Evolutionary conservation across 2,888 invertebrate species (phyloP).

Genomic region (Lasioglossum oenotherae): DNA sequence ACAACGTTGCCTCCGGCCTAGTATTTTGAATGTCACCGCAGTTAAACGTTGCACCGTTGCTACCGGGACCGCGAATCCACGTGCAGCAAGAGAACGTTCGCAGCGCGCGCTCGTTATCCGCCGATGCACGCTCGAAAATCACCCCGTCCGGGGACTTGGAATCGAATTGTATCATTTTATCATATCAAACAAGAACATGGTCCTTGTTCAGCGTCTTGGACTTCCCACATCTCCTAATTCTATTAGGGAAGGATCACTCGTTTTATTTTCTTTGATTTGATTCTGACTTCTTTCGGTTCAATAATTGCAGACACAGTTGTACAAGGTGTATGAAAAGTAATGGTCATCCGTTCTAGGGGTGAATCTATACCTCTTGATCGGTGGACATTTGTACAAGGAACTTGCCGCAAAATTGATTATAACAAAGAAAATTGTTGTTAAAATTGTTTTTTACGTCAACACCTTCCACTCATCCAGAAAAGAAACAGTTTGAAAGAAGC

Average conservation of each 20-base stretch:
- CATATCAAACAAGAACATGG: too few relatives aligned
- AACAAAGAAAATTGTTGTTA: too few relatives aligned
- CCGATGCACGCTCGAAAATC: not conserved
- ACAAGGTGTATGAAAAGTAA: too few relatives aligned
- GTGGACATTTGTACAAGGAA: too few relatives aligned
- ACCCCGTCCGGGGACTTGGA: not conserved
- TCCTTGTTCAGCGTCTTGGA: too few relatives aligned
- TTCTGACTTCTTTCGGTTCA: not conserved
- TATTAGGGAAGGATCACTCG: not conserved
- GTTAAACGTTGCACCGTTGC: conserved; percentile 58
- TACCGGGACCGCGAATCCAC: conserved; percentile 10
- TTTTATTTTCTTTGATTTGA: not conserved
- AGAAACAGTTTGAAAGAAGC: too few relatives aligned
- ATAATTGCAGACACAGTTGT: not conserved
- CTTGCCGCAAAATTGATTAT: too few relatives aligned
- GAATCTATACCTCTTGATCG: too few relatives aligned
- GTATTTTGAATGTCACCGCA: conserved; percentile 72
- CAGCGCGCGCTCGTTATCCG: not conserved
- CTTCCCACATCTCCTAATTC: not conserved
- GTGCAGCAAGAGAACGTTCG: conserved; percentile 9
- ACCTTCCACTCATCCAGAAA: too few relatives aligned
- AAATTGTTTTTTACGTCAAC: too few relatives aligned
- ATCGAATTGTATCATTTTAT: not conserved
- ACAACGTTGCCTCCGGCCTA: conserved; percentile 36
- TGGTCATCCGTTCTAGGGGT: too few relatives aligned